phyloP scores from a whole-genome alignment of 2,113 vertebrate genomes.

The Syngnathus typhle region DNA sequence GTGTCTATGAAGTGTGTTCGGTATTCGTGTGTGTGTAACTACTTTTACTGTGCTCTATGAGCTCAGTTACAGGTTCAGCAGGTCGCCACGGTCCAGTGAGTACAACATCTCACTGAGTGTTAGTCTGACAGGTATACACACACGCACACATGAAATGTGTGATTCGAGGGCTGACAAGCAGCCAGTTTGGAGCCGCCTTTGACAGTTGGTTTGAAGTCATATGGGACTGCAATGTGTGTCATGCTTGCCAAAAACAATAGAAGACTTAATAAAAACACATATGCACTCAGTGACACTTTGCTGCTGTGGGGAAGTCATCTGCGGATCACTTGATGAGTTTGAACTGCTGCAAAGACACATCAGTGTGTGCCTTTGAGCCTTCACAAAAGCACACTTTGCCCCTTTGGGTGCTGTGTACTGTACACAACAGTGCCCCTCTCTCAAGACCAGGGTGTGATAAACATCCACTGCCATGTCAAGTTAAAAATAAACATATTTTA shows the following conservation, averaged over 20 bases:
- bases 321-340: conserved; percentile 41
- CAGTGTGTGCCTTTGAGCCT: background rate
- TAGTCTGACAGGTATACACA: conserved; percentile 52
- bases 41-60: conserved; percentile 35
- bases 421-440: conserved; percentile 13
- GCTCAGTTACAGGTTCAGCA: conserved; percentile 56
- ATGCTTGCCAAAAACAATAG: conserved; percentile 3
- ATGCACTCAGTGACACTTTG: conserved; percentile 4
- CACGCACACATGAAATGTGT: conserved; percentile 10
- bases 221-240: conserved; percentile 13
- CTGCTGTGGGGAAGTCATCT: conserved; percentile 15
- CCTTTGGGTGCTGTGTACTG: conserved; percentile 27
- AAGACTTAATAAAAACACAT: background rate
- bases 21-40: background rate
- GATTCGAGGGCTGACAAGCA: conserved; percentile 10
- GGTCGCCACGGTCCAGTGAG: conserved; percentile 56
- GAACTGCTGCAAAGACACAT: conserved; percentile 41
- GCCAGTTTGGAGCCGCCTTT: conserved; percentile 17
- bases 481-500: conserved; percentile 6
- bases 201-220: conserved; percentile 24
- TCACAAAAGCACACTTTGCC: conserved; percentile 22
- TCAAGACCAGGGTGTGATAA: conserved; percentile 10
- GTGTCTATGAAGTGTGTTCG: background rate
- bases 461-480: conserved; percentile 7
- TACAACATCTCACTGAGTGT: conserved; percentile 43